Evolutionary conservation across 2,797 vertebrate species (phyloP), one percentile per base, ranked within the genome.

Genomic region (Myiotriccus ornatus): DNA sequence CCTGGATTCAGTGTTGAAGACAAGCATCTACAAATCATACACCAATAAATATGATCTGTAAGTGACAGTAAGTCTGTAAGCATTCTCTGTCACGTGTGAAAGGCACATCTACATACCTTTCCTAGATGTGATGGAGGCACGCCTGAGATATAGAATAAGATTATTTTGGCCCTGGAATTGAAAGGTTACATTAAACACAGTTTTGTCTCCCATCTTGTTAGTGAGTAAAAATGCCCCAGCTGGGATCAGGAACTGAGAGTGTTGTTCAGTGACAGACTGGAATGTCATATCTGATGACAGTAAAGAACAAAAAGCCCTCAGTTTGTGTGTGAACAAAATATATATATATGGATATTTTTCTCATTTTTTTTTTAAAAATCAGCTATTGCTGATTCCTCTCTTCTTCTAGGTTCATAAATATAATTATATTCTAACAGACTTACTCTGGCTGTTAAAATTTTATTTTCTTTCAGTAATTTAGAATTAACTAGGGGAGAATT

Each of bases 401-500:
- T 73, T 43, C 47, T 64, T 43, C 47, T 64, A 64, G 70, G 30
- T 27, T 87, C 55, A n/a, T 86, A 53, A 68, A 65, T 94, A n/a
- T 25, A 50, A 39, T 57, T 37, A 14, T 75, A 49, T 62, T 87
- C 52, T 64, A 65, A 60, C 21, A 92, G 62, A 53, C 24, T 74
- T 88, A 79, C 32, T 28, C 23, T 63, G 64, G 35, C 60, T 80
- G 65, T 83, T 91, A 89, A 81, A 74, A 87, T 89, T 84, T 80
- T 3, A n/a, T 65, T 87, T 87, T 77, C 28, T 69, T 94, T 89
- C 56, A 91, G 62, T 82, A 64, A 89, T 91, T 93, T 91, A 85
- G 46, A 78, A 83, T 63, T 73, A 91, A 12, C 24, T 62, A 41
- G 85, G 35, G 57, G 63, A 93, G 39, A 95, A 82, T 92, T 63